Percentiles rank a stretch among this genome's conserved stretches.
phyloP scores from a whole-genome alignment of 2,888 invertebrate genomes.

The Podotricha telesiphe region DNA sequence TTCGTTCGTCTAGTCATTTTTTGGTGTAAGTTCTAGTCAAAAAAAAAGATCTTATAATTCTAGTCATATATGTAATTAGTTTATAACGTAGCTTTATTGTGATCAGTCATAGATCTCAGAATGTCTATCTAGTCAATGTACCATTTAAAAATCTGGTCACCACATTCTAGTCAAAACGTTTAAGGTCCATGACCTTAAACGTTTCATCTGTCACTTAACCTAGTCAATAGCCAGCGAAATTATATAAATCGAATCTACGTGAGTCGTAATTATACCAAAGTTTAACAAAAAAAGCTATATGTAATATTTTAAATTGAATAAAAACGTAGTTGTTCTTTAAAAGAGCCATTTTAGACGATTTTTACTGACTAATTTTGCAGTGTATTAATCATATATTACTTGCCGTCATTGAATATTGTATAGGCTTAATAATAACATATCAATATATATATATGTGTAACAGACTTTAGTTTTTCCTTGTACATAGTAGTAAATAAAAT shows the following conservation, averaged over 20 bases:
- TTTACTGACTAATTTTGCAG: too few relatives aligned
- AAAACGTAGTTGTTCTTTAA: too few relatives aligned
- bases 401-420: conserved; percentile 4
- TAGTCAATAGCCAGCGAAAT: not conserved
- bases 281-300: not conserved
- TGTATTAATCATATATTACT: conserved; percentile 23
- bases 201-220: not conserved
- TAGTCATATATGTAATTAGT: conserved; percentile 5
- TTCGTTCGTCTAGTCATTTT: not conserved
- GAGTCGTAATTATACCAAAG: conserved; percentile 15
- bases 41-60: conserved; percentile 9
- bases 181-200: too few relatives aligned
- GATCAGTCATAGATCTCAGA: not conserved
- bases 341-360: not conserved
- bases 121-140: too few relatives aligned
- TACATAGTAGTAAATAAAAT: conserved; percentile 11
- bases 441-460: conserved; percentile 15
- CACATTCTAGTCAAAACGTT: not conserved
- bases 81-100: not conserved
- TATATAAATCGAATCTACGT: not conserved
- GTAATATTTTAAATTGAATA: too few relatives aligned
- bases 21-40: not conserved
- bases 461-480: not conserved
- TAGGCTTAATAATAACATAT: conserved; percentile 28
- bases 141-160: too few relatives aligned